These are phyloP conservation scores for Lasioglossum marginatum DNA, from an alignment of 2,888 invertebrate genomes.

Conservation along the genomic window DNA sequence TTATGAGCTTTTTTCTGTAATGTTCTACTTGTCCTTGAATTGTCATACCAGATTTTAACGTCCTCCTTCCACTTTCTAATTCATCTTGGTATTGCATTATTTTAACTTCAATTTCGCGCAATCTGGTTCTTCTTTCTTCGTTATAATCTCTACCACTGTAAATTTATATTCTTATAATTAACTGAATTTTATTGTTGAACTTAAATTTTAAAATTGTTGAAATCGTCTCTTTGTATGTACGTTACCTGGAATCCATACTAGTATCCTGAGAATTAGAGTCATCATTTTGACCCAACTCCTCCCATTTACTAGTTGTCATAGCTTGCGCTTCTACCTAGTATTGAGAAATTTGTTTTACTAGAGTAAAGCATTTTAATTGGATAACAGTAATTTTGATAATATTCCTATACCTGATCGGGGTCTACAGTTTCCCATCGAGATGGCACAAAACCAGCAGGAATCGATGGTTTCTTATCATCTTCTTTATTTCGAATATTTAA, in stretches of 20 bases:
- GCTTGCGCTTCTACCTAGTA: conserved; percentile 89
- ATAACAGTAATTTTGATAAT: not conserved
- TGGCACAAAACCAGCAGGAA: conserved; percentile 91
- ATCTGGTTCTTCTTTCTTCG: conserved; percentile 90
- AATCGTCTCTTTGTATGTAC: not conserved
- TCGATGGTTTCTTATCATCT: conserved; percentile 82
- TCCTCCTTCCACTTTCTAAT: conserved; percentile 93
- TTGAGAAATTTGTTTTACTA: conserved; percentile 2
- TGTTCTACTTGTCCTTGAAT: conserved; percentile 94
- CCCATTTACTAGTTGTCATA: conserved; percentile 96
- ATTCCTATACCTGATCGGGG: conserved; percentile 88
- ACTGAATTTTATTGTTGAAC: not conserved
- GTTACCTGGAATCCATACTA: conserved; percentile 83
- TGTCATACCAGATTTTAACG: conserved; percentile 90
- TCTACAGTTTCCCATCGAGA: conserved; percentile 99
- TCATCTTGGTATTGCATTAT: conserved; percentile 98
- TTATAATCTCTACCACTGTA: conserved; percentile 86
- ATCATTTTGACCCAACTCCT: conserved; percentile 88
- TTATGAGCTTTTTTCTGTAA: conserved; percentile 94
- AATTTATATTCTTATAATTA: conserved; percentile 2
- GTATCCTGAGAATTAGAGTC: conserved; percentile 84
- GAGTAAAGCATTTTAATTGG: not conserved
- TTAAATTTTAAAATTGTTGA: not conserved
- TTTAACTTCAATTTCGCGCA: conserved; percentile 97
- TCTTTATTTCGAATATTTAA: conserved; percentile 73